Percentiles rank a stretch among this genome's conserved stretches.
Evolutionary conservation across 2,888 invertebrate species (phyloP).

Genomic region (Acleris holmiana): DNA sequence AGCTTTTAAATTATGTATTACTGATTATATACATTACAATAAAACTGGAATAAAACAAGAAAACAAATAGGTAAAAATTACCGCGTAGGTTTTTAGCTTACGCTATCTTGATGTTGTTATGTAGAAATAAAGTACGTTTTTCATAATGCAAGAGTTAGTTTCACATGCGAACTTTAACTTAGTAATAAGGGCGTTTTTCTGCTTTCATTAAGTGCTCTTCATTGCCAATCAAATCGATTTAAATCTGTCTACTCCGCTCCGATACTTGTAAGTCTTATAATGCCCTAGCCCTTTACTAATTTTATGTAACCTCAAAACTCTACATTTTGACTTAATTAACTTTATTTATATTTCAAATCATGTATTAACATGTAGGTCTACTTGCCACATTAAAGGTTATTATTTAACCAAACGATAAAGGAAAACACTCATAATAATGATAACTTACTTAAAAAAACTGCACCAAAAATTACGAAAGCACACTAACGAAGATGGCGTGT

Average conservation of each 20-base stretch:
- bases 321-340: too few species aligned
- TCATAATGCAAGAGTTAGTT: not conserved
- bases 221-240: too few species aligned
- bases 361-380: too few species aligned
- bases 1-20: conserved; percentile 54
- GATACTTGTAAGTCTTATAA: too few species aligned
- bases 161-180: not conserved
- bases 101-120: not conserved
- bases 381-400: too few species aligned
- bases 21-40: conserved; percentile 40
- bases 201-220: too few species aligned
- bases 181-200: not conserved
- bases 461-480: conserved; percentile 63
- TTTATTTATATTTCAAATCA: too few species aligned
- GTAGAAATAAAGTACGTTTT: not conserved
- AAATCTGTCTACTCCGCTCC: too few species aligned
- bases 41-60: conserved; percentile 11
- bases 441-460: conserved; percentile 43
- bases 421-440: not conserved
- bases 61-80: not conserved
- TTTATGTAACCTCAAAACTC: too few species aligned
- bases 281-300: too few species aligned
- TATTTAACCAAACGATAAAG: too few species aligned
- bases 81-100: not conserved
- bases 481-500: conserved; percentile 39